A percentile compares a stretch with the other conserved stretches of the same genome.
Evolutionary conservation across 2,888 invertebrate genomes (phyloP).

Genomic region (Yponomeuta sedellus): DNA sequence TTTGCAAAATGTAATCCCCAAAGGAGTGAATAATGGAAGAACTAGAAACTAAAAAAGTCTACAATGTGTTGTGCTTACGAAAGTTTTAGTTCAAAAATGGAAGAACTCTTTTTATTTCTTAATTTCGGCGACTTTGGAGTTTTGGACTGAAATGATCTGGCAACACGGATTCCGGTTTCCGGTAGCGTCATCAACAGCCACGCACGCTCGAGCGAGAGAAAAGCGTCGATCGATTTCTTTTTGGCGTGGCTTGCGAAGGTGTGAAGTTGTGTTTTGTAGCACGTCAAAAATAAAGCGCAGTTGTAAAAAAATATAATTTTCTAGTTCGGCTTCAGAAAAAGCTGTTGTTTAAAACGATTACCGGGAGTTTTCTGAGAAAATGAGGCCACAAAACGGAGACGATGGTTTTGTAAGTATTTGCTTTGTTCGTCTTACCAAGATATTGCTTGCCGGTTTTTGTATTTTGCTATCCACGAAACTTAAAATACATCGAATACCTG

Average conservation of each 20-base stretch:
- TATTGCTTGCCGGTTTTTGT: too few species aligned
- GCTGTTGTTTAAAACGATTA: constrained; percentile 15
- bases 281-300: constrained; percentile 27
- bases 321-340: not conserved
- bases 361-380: constrained; percentile 29
- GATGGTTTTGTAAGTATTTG: constrained; percentile 64
- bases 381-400: constrained; percentile 70
- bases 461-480: too few species aligned
- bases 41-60: too few species aligned
- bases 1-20: too few species aligned
- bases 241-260: constrained; percentile 54
- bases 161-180: constrained; percentile 5
- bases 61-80: too few species aligned
- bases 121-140: not conserved
- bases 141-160: not conserved
- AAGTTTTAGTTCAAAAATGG: too few species aligned
- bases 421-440: too few species aligned
- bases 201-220: not conserved
- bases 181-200: constrained; percentile 18
- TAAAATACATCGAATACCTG: not conserved
- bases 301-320: constrained; percentile 8
- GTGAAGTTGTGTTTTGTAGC: constrained; percentile 19
- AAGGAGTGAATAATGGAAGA: too few species aligned
- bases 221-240: constrained; percentile 42
- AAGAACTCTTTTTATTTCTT: not conserved